Evolutionary conservation across 2,113 vertebrate genomes (phyloP).

Genomic region (Labrus mixtus): DNA sequence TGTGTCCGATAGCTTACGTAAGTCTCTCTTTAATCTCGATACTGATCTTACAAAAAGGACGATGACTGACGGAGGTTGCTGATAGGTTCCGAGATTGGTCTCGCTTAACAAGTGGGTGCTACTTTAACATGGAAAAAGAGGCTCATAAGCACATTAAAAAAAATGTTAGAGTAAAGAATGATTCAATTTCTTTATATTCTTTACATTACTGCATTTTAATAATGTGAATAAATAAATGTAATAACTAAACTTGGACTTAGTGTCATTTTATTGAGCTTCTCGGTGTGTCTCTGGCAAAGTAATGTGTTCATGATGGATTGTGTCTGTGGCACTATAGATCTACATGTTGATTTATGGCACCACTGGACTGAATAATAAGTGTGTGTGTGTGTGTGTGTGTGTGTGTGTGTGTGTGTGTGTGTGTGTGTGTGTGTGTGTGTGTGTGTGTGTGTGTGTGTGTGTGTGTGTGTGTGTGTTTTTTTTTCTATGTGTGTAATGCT

Average conservation of each 20-base stretch:
- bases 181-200: not conserved
- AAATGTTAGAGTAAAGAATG: not conserved
- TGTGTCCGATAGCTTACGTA: not conserved
- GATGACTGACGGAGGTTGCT: no score
- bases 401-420: not conserved
- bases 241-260: conserved; percentile 1
- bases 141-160: no score
- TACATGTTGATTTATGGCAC: conserved; percentile 34
- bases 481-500: not conserved
- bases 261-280: conserved; percentile 5
- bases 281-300: conserved; percentile 7
- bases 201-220: conserved; percentile 11
- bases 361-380: conserved; percentile 2
- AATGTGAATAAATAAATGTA: not conserved
- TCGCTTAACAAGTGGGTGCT: no score
- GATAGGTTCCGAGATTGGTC: no score
- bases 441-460: not conserved
- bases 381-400: not conserved
- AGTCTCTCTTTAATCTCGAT: no score
- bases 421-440: not conserved
- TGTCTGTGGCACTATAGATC: conserved; percentile 14
- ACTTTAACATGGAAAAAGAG: not conserved
- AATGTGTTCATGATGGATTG: conserved; percentile 30
- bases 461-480: not conserved
- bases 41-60: no score